These are phyloP conservation scores for Telmatochromis sp. DNA, from an alignment of 2,113 vertebrate genomes.

Conservation along the genomic window DNA sequence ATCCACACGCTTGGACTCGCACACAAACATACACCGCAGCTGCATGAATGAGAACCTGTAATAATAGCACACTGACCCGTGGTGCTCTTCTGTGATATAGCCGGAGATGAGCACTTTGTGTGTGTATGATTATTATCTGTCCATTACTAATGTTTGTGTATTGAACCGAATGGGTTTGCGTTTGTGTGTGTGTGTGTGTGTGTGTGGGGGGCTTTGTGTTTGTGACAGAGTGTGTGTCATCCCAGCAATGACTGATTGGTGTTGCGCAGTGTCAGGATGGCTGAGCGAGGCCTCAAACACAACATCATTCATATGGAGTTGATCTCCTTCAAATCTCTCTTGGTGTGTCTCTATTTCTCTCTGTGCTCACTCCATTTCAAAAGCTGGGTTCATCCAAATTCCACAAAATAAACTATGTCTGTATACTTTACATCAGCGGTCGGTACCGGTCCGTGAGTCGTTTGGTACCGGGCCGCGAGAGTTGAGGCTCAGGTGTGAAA, in stretches of 20 bases:
- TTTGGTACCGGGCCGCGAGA: no score
- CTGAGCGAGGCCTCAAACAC: constrained; percentile 27
- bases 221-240: background rate
- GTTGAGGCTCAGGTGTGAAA: no score
- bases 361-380: background rate
- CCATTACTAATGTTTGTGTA: background rate
- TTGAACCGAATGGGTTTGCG: background rate
- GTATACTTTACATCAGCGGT: background rate
- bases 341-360: background rate
- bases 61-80: constrained; percentile 41
- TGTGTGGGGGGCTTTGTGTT: background rate
- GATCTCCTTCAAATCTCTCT: constrained; percentile 25
- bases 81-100: background rate
- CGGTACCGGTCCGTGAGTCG: accelerated
- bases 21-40: background rate
- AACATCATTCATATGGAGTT: constrained; percentile 34
- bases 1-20: background rate
- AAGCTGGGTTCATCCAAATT: background rate
- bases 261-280: constrained; percentile 4
- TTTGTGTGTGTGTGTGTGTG: background rate
- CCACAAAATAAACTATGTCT: background rate
- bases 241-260: constrained; percentile 28
- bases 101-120: constrained; percentile 4
- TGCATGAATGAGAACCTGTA: constrained; percentile 31
- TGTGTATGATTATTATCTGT: constrained; percentile 22